Base-by-base conservation (phyloP, 35 echinoderm and acorn worm species). In the Lytechinus pictus region DNA sequence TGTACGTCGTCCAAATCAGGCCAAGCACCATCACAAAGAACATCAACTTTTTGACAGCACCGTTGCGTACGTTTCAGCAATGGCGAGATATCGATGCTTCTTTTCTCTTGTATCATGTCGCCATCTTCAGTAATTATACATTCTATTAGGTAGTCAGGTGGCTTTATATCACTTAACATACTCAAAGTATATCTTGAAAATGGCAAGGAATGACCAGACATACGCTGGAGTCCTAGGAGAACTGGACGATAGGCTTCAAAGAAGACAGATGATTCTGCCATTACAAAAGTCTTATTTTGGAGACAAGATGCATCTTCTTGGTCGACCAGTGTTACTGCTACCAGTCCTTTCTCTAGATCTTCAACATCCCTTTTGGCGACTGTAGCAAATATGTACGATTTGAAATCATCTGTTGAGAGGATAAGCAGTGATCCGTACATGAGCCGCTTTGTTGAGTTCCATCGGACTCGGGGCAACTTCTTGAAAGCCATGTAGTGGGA, bases 191-290 rank as follows among this genome's bases (percentile, higher is more conserved):
- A 97, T 52, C 66, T 93, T 57, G 91, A 16, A 86, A 99, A 95
- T 5, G 98, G 98, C 52, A 99, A 94, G 5, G 11, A 52, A 21
- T 27, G 86, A 6, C 93, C 58, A n/a, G 91, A 53, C 3, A 99
- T 91, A 53, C 95, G 27, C 86, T 99, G 95, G 16, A 99, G 96
- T 54, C 97, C 95, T 27, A 92, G 21, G 6, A 99, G 71, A 86
- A 98, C 96, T 61, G 96, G 96, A 61, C 97, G 92, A 71, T 99
- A 97, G 19, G 96, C 97, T 94, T 99, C 98, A 95, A 97, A 99
- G 79, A 95, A 99, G 27, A 96, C 96, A 8, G 95, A 29, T 13
- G 98, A 97, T 86, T 99, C 98, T 13, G 89, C 97, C 97, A 99
- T 99, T 24, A 94, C 27, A 86, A 96, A 99, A 4, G 8, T 86